A percentile compares a stretch with the other conserved stretches of the same genome.
These are phyloP conservation scores for Homarus americanus DNA, from an alignment of 1,140 invertebrate genomes.

Conservation along the genomic window DNA sequence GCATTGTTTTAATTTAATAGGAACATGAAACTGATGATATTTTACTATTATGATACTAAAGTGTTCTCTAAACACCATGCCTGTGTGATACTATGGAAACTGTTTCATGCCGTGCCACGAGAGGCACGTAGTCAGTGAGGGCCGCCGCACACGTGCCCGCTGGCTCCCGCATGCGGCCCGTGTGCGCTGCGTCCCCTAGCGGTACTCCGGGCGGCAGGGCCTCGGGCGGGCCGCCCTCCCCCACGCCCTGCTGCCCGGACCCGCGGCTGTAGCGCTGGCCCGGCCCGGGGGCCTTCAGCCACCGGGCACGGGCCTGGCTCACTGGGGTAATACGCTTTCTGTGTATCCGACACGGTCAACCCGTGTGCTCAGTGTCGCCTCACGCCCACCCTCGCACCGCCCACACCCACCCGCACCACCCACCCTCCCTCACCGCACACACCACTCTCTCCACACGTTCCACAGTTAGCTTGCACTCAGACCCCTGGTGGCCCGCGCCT, in stretches of 20 bases:
- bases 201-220: neutral
- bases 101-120: slow-evolving; percentile 4
- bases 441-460: slow-evolving; percentile 15
- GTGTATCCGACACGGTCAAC: slow-evolving; percentile 63
- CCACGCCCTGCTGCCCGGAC: slow-evolving; percentile 27
- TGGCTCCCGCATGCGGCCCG: neutral
- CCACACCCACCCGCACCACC: slow-evolving; percentile 15
- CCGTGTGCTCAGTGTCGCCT: slow-evolving; percentile 47
- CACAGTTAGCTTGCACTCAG: neutral
- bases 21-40: slow-evolving; percentile 56
- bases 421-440: neutral
- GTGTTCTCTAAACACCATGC: slow-evolving; percentile 69
- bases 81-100: slow-evolving; percentile 65
- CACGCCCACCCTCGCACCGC: slow-evolving; percentile 13
- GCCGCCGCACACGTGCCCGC: slow-evolving; percentile 33
- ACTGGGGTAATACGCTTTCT: slow-evolving; percentile 71
- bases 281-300: slow-evolving; percentile 11
- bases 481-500: neutral
- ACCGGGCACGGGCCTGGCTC: slow-evolving; percentile 35
- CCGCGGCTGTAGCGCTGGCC: slow-evolving; percentile 28
- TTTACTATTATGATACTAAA: slow-evolving; percentile 60
- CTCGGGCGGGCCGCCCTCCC: neutral
- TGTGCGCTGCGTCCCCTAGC: slow-evolving; percentile 19
- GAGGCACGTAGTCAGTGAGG: slow-evolving; percentile 20
- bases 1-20: slow-evolving; percentile 36